Evolutionary conservation across 2,797 vertebrate species (phyloP).

Genomic region (Chrysolophus pictus): DNA sequence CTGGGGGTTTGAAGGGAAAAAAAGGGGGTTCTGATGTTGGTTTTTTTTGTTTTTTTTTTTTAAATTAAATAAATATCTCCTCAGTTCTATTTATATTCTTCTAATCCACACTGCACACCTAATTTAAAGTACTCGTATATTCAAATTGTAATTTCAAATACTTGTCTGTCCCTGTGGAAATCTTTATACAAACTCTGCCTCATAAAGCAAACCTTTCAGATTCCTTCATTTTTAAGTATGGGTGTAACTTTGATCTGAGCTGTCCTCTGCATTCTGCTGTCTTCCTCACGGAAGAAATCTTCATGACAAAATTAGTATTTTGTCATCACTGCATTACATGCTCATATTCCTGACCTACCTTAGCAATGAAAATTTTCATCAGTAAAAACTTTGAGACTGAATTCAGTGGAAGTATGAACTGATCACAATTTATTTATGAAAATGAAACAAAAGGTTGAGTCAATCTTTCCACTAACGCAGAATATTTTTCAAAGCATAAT

Average conservation of each 20-base stretch:
- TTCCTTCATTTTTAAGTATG: neutral
- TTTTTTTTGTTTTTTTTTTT: neutral
- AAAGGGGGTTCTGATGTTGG: neutral
- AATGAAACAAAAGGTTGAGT: neutral
- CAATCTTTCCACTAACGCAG: neutral
- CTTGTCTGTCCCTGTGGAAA: neutral
- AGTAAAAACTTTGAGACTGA: neutral
- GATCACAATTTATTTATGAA: neutral
- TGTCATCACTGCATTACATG: neutral
- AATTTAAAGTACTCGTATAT: neutral
- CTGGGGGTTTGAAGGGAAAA: neutral
- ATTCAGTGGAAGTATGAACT: neutral
- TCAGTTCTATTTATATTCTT: neutral
- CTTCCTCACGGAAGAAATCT: neutral
- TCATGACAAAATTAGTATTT: neutral
- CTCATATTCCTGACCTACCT: neutral
- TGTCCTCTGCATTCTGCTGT: neutral
- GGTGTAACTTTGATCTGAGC: neutral
- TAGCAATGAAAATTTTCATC: neutral
- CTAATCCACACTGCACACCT: neutral
- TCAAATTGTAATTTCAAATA: neutral
- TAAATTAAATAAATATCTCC: neutral
- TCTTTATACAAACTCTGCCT: neutral
- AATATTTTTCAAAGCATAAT: neutral
- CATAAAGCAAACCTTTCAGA: neutral